phyloP scores from a whole-genome alignment of 2,888 invertebrate genomes.

The Gymnocheta viridis region DNA sequence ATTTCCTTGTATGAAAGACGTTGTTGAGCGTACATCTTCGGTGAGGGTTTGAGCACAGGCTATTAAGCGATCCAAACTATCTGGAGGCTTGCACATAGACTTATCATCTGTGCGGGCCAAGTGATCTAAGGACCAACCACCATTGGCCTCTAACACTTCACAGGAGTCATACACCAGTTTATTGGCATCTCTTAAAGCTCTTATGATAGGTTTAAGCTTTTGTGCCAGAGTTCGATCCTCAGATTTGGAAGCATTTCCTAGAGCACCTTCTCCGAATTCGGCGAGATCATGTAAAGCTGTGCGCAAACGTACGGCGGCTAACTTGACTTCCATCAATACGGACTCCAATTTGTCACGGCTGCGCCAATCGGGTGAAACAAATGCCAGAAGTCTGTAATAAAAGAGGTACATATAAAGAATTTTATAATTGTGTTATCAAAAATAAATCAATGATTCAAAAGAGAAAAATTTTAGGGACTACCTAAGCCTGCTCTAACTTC shows the following conservation, averaged over 20 bases:
- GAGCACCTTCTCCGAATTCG: constrained; percentile 93
- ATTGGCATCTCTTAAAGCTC: constrained; percentile 90
- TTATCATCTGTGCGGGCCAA: constrained; percentile 83
- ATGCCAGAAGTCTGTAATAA: constrained; percentile 84
- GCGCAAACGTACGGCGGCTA: constrained; percentile 89
- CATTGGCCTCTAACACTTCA: constrained; percentile 87
- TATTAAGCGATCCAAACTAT: constrained; percentile 94
- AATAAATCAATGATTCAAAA: background rate
- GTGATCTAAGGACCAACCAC: constrained; percentile 90
- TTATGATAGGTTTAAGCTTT: constrained; percentile 90
- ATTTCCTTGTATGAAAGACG: constrained; percentile 95
- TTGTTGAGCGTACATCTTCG: constrained; percentile 93
- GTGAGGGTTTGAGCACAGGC: constrained; percentile 93
- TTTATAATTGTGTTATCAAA: background rate
- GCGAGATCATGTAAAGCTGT: constrained; percentile 93
- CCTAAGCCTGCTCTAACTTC: no score
- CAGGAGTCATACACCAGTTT: constrained; percentile 90
- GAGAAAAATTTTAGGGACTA: no score
- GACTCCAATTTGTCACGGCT: constrained; percentile 89
- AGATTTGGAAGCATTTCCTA: constrained; percentile 92
- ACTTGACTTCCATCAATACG: constrained; percentile 91
- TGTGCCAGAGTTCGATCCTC: constrained; percentile 89
- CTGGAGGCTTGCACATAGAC: constrained; percentile 84
- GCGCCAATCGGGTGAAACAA: constrained; percentile 92
- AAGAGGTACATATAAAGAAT: background rate